Conservation (phyloP, 2,888 invertebrate species). For the Protophormia terraenovae region DNA sequence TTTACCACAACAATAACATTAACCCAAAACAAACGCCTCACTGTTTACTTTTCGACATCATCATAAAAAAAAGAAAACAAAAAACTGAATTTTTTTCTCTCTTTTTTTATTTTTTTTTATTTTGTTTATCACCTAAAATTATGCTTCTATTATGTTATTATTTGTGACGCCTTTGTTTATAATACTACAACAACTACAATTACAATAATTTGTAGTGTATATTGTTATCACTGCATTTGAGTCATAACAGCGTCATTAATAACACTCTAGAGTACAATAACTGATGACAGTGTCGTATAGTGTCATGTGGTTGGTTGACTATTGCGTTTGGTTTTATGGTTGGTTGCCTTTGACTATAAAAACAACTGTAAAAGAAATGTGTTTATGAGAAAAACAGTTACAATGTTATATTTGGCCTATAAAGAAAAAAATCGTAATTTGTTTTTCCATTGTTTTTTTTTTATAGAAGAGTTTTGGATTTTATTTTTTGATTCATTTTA, state of each 20-base stretch:
- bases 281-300: neutral
- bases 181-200: neutral
- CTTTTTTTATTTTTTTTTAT: neutral
- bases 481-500: neutral
- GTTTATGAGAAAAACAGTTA: neutral
- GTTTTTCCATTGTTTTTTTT: neutral
- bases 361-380: neutral
- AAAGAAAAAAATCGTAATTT: neutral
- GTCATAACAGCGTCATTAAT: slow-evolving; percentile 41
- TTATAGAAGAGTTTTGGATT: neutral
- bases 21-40: neutral
- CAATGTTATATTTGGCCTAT: neutral
- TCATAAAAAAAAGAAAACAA: neutral
- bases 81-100: too few relatives aligned
- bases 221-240: slow-evolving; percentile 49
- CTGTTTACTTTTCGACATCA: neutral
- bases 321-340: neutral
- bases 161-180: slow-evolving; percentile 17
- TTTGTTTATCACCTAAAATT: slow-evolving; percentile 2
- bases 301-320: neutral
- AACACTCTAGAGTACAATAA: slow-evolving; percentile 46
- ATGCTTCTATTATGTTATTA: neutral
- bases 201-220: slow-evolving; percentile 24
- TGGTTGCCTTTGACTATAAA: neutral
- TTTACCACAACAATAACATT: neutral